These are phyloP conservation scores for Lithobates sylvaticus DNA, from an alignment of 2,797 vertebrate species.

Conservation along the genomic window DNA sequence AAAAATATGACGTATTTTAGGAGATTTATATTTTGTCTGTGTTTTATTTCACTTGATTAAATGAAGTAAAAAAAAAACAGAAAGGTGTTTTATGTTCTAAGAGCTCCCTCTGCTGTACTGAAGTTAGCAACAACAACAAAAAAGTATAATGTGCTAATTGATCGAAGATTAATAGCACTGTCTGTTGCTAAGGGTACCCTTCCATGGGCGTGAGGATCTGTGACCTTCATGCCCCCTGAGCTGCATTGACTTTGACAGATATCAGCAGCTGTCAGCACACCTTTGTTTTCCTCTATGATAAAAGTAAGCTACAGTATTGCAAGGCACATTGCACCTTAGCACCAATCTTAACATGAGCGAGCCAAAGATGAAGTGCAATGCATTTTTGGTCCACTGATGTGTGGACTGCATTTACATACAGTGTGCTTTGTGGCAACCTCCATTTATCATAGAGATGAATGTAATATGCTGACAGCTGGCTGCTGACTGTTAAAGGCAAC, in stretches of 20 bases:
- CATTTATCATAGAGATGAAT: no score
- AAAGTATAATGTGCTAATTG: not conserved
- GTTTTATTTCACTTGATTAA: no score
- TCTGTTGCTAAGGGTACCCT: not conserved
- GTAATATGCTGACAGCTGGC: no score
- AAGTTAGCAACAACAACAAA: not conserved
- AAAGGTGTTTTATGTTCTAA: not conserved
- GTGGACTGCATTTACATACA: not conserved
- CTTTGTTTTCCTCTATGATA: no score
- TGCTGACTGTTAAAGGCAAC: no score
- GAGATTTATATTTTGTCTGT: no score
- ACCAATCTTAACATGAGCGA: not conserved
- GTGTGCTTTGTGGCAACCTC: no score
- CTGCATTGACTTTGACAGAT: no score
- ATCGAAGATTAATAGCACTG: not conserved
- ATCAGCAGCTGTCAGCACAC: no score
- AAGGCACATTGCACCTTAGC: not conserved
- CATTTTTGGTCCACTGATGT: not conserved
- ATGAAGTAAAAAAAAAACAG: no score
- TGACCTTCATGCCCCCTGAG: not conserved
- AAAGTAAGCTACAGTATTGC: not conserved
- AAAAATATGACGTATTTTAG: no score
- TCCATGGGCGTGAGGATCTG: not conserved
- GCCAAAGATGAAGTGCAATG: not conserved
- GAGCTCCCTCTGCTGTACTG: constrained; percentile 49